phyloP scores from a whole-genome alignment of 2,113 vertebrate species.

The Alexandromys fortis region DNA sequence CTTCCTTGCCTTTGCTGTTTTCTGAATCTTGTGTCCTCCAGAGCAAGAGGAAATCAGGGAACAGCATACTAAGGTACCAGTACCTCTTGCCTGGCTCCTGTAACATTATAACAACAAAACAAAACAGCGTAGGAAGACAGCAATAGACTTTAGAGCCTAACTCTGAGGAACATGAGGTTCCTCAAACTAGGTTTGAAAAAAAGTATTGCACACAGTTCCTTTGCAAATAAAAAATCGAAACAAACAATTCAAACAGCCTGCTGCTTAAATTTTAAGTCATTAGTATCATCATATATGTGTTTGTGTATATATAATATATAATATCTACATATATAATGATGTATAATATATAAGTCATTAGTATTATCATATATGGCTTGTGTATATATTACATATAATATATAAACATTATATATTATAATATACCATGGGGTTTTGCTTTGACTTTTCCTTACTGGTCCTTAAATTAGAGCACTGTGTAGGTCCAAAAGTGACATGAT shows the following conservation, averaged over 20 bases:
- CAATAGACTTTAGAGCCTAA: background rate
- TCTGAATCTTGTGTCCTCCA: background rate
- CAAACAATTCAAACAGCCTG: background rate
- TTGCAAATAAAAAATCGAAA: background rate
- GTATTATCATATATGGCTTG: background rate
- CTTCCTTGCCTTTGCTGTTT: background rate
- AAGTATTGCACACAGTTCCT: background rate
- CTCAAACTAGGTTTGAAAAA: constrained; percentile 4
- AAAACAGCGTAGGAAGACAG: background rate
- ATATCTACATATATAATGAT: background rate
- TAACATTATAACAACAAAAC: background rate
- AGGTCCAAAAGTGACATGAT: background rate
- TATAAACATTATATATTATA: background rate
- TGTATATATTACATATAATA: too few species aligned
- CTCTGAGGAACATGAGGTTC: background rate
- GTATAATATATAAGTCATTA: too few species aligned
- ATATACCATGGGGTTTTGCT: background rate
- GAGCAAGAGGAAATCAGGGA: background rate
- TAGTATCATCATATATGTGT: background rate
- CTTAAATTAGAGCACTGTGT: background rate
- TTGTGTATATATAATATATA: background rate
- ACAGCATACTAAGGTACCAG: background rate
- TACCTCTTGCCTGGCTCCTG: background rate
- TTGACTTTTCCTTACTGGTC: background rate
- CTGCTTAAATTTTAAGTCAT: background rate